phyloP scores from a whole-genome alignment of 1,140 invertebrate genomes.

The Aphidius ervi region DNA sequence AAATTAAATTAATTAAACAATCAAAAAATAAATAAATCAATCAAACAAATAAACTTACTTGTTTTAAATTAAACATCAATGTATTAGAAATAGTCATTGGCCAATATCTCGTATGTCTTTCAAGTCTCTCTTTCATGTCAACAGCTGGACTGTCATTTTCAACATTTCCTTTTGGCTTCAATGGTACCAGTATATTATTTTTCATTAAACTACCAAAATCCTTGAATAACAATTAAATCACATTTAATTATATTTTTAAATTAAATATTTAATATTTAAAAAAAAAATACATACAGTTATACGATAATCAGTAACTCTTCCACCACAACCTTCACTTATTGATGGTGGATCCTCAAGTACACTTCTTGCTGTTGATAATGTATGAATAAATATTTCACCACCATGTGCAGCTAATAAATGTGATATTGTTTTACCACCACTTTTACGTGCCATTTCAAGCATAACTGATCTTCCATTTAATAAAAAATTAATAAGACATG shows the following conservation, averaged over 20 bases:
- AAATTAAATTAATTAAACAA: no score
- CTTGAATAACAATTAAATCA: constrained; percentile 45
- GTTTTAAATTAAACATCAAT: constrained; percentile 82
- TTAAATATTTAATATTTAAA: constrained; percentile 11
- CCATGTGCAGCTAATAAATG: constrained; percentile 91
- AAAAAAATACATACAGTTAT: constrained; percentile 51
- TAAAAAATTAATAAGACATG: constrained; percentile 94
- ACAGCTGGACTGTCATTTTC: constrained; percentile 52
- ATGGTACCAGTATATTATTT: constrained; percentile 73
- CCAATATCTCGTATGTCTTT: constrained; percentile 84
- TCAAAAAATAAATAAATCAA: no score
- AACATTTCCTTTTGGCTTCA: constrained; percentile 50
- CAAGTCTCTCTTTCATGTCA: constrained; percentile 66
- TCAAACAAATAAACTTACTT: constrained; percentile 54
- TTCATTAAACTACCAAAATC: constrained; percentile 89
- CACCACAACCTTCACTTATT: constrained; percentile 89
- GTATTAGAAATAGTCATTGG: constrained; percentile 88
- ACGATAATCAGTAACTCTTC: constrained; percentile 89
- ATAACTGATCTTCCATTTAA: constrained; percentile 90
- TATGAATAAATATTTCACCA: constrained; percentile 95
- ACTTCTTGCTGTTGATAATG: constrained; percentile 77
- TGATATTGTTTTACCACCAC: constrained; percentile 83
- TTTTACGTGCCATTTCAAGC: constrained; percentile 86
- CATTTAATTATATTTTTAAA: background rate
- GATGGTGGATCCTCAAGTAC: constrained; percentile 93